Evolutionary conservation across 2,888 invertebrate genomes (phyloP), one percentile per base, ranked within the genome.

Genomic region (Vandiemenella viatica): DNA sequence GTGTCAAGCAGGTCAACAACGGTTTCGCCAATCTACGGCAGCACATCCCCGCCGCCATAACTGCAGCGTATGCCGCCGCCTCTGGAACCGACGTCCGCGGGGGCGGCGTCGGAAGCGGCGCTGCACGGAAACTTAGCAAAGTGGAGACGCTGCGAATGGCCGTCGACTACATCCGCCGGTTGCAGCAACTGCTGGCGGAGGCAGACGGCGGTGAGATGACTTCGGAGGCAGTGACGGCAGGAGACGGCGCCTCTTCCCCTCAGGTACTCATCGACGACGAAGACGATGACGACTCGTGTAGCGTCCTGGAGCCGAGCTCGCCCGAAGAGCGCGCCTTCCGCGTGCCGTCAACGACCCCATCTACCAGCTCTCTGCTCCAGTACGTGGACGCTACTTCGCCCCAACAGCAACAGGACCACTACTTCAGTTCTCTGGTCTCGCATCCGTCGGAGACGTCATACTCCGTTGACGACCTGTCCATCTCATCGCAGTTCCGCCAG

Each of bases 1-100:
- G 93, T 52, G 92, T 92, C 8, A 87, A 90, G 58, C 89, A 90
- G 74, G 89, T 90, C 20, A 90, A 90, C 67, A 85, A 88, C 60
- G 91, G 90, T 16, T 91, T 90, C 64, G 86, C 88, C 0, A 83
- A 83, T n/a, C 68, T 91, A 1, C 74, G 90, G 17, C 83, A 86
- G 58, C 88, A 87, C 62, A 89, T 91, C 55, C 91, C 90, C 1
- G 83, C 80, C 48, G 83, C 84, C 62, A 83, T 86, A 1, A 84
- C 85, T 0, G 72, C 78, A 46, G 76, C 75, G 1, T 82, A 78
- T 53, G 80, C 77, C 63, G 73, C 68, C 26, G 0, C 72, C 78
- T 46, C 76, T 75, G 1, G 82, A 78, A 53, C 80, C 77, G 64
- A 73, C 68, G 26, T 75, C 77, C 5, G 80, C 78, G 50, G 76